phyloP scores from a whole-genome alignment of 1,140 invertebrate genomes.

The Heliothis subflexa region DNA sequence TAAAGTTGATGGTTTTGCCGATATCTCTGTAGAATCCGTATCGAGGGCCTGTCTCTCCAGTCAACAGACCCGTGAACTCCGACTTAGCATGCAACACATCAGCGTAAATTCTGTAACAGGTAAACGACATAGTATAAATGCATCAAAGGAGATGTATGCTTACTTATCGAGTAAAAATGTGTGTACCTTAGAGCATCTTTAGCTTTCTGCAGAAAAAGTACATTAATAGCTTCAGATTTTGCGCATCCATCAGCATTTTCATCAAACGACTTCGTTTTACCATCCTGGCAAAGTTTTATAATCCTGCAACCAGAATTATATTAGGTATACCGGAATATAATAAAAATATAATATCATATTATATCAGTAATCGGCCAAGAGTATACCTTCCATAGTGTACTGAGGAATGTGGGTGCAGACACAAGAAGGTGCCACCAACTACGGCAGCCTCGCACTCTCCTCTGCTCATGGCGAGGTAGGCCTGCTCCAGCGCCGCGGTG shows the following conservation, averaged over 20 bases:
- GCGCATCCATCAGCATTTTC: slow-evolving; percentile 90
- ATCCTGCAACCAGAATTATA: slow-evolving; percentile 78
- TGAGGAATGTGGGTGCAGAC: slow-evolving; percentile 94
- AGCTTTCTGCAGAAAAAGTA: slow-evolving; percentile 92
- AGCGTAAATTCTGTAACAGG: slow-evolving; percentile 88
- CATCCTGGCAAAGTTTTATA: slow-evolving; percentile 90
- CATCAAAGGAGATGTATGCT: too few relatives aligned
- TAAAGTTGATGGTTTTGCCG: slow-evolving; percentile 84
- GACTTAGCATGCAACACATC: slow-evolving; percentile 89
- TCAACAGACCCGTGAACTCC: slow-evolving; percentile 72
- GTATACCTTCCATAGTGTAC: slow-evolving; percentile 93
- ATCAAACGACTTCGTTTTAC: slow-evolving; percentile 94
- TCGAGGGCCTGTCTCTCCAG: slow-evolving; percentile 52
- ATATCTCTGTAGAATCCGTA: slow-evolving; percentile 86
- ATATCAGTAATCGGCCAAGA: too few relatives aligned
- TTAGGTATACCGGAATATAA: too few relatives aligned
- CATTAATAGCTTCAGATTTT: slow-evolving; percentile 90
- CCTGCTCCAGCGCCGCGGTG: slow-evolving; percentile 93
- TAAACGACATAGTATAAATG: too few relatives aligned
- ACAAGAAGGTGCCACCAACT: slow-evolving; percentile 94
- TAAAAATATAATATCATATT: too few relatives aligned
- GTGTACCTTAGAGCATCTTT: slow-evolving; percentile 88
- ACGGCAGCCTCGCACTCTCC: slow-evolving; percentile 95
- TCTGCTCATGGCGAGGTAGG: slow-evolving; percentile 91
- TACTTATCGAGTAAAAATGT: too few relatives aligned